A percentile compares a stretch with the other conserved stretches of the same genome.
Evolutionary conservation across 2,888 invertebrate species (phyloP).

Genomic region (Ophonus ardosiacus): DNA sequence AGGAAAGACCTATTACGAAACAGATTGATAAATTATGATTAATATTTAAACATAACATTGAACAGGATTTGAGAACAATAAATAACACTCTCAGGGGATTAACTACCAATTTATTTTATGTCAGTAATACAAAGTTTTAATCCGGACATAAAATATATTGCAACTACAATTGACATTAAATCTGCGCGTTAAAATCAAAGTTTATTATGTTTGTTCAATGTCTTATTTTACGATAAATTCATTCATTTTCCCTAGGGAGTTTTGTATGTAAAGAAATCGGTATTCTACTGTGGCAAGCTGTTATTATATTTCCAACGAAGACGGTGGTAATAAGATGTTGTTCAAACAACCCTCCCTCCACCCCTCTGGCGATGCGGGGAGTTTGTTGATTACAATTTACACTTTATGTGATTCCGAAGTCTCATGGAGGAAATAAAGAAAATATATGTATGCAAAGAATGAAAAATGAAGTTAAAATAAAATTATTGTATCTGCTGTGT

Average conservation of each 20-base stretch:
- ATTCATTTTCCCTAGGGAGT: not conserved
- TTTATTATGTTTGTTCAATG: not conserved
- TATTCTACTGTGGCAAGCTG: slow-evolving; percentile 9
- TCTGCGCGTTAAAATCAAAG: not conserved
- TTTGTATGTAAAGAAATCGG: slow-evolving; percentile 21
- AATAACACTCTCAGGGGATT: not conserved
- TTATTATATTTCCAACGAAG: slow-evolving; percentile 21
- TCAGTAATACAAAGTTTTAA: not conserved
- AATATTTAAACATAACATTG: not conserved
- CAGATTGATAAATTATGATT: not conserved
- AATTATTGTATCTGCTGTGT: no score
- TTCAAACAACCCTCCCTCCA: not conserved
- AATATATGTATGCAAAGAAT: no score
- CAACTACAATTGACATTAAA: not conserved
- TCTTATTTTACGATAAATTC: not conserved
- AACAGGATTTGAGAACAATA: not conserved
- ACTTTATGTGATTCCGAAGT: not conserved
- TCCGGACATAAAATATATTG: not conserved
- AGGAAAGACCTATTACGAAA: not conserved
- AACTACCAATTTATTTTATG: not conserved
- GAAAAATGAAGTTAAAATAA: no score
- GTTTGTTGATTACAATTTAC: not conserved
- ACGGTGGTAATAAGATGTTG: slow-evolving; percentile 30
- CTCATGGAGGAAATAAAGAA: no score
- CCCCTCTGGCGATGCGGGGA: not conserved